Conservation (phyloP, 1,140 invertebrate species). For the Leptinotarsa lineolata region DNA sequence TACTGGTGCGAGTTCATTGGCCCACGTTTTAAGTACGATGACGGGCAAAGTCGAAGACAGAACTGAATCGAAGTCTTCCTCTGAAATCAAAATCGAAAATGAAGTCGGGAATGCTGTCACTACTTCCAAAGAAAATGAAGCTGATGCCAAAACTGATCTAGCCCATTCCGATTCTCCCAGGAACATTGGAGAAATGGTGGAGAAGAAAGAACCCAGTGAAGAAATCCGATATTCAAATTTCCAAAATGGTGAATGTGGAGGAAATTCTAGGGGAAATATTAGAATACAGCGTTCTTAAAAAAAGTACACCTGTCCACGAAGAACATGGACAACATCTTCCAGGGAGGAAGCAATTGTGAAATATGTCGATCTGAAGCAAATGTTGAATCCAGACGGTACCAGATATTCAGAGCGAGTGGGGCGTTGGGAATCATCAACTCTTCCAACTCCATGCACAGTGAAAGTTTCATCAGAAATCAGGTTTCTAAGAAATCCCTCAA, state of each 20-base stretch:
- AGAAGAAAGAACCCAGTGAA: background rate
- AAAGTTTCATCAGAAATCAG: constrained; percentile 3
- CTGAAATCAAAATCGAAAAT: background rate
- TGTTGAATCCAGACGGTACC: background rate
- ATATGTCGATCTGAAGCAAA: background rate
- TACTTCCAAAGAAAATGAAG: background rate
- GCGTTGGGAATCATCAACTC: constrained; percentile 27
- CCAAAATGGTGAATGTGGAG: constrained; percentile 20
- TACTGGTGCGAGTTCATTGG: no score
- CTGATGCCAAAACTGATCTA: background rate
- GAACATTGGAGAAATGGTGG: background rate
- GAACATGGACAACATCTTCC: background rate
- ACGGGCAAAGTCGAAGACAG: no score
- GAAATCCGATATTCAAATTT: background rate
- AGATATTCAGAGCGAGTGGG: background rate
- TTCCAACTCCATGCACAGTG: constrained; percentile 29
- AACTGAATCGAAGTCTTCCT: background rate
- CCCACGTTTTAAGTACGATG: no score
- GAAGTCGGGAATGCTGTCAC: background rate
- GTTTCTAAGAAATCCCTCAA: background rate
- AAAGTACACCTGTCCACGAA: background rate
- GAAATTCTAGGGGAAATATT: constrained; percentile 19
- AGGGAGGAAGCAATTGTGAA: background rate
- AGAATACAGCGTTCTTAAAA: constrained; percentile 6
- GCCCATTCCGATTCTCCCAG: background rate